Evolutionary conservation across 2,888 invertebrate genomes (phyloP).

Genomic region (Acrocyrtus sp.): DNA sequence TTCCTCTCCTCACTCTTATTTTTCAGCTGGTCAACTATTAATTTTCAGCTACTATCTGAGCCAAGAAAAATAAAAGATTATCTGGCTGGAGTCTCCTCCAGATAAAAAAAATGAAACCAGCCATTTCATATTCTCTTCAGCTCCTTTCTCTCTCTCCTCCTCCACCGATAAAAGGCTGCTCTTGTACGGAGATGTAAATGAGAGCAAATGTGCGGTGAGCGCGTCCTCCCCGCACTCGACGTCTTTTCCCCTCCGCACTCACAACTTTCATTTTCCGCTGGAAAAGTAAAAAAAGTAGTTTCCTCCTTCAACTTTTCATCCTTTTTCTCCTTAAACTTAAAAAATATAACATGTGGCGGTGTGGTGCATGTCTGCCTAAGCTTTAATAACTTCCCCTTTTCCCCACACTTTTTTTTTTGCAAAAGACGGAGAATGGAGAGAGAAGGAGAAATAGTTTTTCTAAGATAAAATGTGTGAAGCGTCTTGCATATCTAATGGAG

Average conservation of each 20-base stretch:
- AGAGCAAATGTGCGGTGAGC: background rate
- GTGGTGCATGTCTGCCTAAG: background rate
- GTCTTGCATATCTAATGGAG: conserved; percentile 48
- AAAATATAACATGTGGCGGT: background rate
- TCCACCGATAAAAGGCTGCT: background rate
- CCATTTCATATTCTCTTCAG: conserved; percentile 27
- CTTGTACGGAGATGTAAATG: background rate
- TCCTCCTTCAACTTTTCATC: background rate
- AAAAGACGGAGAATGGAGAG: background rate
- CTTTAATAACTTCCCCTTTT: background rate
- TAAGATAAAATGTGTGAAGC: conserved; percentile 53
- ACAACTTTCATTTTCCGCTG: conserved; percentile 12
- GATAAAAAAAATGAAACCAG: no score
- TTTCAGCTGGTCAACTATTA: no score
- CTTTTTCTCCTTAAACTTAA: background rate
- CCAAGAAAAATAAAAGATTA: no score
- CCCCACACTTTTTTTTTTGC: no score
- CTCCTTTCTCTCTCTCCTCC: background rate
- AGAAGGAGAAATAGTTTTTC: conserved; percentile 40
- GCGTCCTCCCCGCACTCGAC: background rate
- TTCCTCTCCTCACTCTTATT: no score
- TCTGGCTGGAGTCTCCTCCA: no score
- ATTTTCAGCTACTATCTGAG: no score
- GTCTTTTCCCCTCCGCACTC: no score
- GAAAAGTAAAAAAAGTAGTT: background rate